A percentile compares a stretch with the other conserved stretches of the same genome.
These are phyloP conservation scores for Centroberyx gerrardi DNA, from an alignment of 2,797 vertebrate species.

Conservation along the genomic window DNA sequence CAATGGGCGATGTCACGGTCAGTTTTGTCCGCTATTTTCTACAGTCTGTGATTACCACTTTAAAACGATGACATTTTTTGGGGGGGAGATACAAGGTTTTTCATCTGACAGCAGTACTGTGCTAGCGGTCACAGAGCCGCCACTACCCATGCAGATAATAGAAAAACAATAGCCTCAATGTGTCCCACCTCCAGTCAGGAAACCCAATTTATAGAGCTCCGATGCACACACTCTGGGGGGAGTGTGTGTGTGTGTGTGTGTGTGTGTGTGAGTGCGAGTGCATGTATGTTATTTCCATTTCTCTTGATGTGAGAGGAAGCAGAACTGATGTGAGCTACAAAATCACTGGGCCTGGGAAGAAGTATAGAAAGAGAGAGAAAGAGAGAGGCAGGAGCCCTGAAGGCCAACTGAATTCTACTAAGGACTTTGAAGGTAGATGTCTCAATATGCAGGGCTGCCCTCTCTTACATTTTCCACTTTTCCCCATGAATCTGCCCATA, in stretches of 20 bases:
- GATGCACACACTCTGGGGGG: conserved; percentile 3
- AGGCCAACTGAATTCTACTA: too few species aligned
- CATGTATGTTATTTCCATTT: not conserved
- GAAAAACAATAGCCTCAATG: conserved; percentile 25
- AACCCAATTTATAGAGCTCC: conserved; percentile 15
- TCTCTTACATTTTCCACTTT: too few species aligned
- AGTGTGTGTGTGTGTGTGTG: too few species aligned
- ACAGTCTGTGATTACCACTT: too few species aligned
- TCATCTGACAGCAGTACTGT: not conserved
- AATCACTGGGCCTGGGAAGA: conserved; percentile 2
- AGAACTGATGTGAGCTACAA: conserved; percentile 1
- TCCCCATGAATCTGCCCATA: too few species aligned
- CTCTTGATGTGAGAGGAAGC: conserved; percentile 8
- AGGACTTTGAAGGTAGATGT: too few species aligned
- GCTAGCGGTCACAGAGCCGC: not conserved
- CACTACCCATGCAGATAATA: conserved; percentile 36
- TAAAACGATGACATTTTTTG: not conserved
- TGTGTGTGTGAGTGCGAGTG: not conserved
- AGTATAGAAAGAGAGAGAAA: not conserved
- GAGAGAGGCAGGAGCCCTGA: too few species aligned
- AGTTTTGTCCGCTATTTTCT: too few species aligned
- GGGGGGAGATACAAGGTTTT: conserved; percentile 1
- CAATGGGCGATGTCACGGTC: too few species aligned
- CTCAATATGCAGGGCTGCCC: too few species aligned
- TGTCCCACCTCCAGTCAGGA: conserved; percentile 12